Evolutionary conservation across 2,113 vertebrate genomes (phyloP), one percentile per base, ranked within the genome.

Genomic region (Hepsetus odoe): DNA sequence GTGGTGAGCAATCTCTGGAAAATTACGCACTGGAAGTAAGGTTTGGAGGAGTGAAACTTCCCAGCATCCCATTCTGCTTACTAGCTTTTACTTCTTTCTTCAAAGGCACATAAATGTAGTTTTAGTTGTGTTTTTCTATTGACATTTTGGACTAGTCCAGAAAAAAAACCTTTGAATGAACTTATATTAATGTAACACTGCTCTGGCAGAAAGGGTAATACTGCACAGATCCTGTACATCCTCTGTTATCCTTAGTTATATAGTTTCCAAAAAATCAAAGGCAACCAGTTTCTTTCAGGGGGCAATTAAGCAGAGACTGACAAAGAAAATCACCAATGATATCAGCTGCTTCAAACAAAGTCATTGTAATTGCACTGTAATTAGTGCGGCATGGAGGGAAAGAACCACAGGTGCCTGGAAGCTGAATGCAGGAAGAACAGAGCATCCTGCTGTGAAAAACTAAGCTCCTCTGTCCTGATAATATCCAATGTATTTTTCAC

Each of bases 251-350:
- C 22, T 24, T 24, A 2, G 6, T 0, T 3, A 8, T 22, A 24
- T 55, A 9, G 51, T 22, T 5, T 22, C 20, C n/a, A 22, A 55
- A 24, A 55, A 9, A 55, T 9, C 12, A 16, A 62, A 62, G 18
- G 30, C 30, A 30, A 16, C 24, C 59, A 62, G 8, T 18, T 62
- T 35, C 30, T 49, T 38, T 65, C 8, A 22, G 16, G n/a, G 20
- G 2, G 6, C 20, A 65, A 20, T 65, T 65, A 65, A 12, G 20
- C 20, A 20, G 32, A 33, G 61, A 38, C 33, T 38, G 32, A 35
- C 32, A 65, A 38, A 65, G 59, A 11, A 65, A 20, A 55, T 55
- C 51, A 55, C n/a, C 51, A 24, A 55, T 24, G 51, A 55, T 55
- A 24, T 55, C 51, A 55, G 51, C 51, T 55, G 51, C 51, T 55